Conservation (phyloP, 2,797 vertebrate species). For the Rhynchonycteris naso region DNA sequence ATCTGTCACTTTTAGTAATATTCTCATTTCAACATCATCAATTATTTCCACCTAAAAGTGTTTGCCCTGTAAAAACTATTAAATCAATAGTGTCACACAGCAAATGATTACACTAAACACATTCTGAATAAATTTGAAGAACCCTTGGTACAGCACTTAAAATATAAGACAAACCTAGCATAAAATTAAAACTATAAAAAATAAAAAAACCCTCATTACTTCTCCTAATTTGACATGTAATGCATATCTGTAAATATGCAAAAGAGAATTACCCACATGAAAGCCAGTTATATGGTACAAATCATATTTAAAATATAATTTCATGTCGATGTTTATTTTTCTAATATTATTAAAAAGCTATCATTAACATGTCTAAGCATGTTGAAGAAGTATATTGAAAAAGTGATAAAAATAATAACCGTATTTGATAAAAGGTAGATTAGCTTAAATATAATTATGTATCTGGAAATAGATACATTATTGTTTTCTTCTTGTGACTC, state of each 20-base stretch:
- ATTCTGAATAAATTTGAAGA: conserved; percentile 45
- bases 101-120: conserved; percentile 49
- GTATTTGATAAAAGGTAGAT: conserved; percentile 37
- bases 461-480: background rate
- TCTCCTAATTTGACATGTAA: background rate
- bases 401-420: background rate
- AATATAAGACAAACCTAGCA: conserved; percentile 37
- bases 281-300: background rate
- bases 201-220: background rate
- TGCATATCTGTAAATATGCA: background rate
- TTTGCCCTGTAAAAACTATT: conserved; percentile 51
- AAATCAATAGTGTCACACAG: background rate
- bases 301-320: conserved; percentile 21
- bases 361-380: background rate
- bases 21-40: conserved; percentile 64
- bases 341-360: conserved; percentile 19
- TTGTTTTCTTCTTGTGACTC: conserved; percentile 54
- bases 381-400: conserved; percentile 48
- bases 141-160: background rate
- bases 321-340: conserved; percentile 16
- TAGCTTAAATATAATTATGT: conserved; percentile 46
- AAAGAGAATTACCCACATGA: background rate
- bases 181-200: conserved; percentile 40
- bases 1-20: conserved; percentile 70
- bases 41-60: conserved; percentile 58